phyloP scores from a whole-genome alignment of 2,888 invertebrate species.

The Pyrocoelia pectoralis region DNA sequence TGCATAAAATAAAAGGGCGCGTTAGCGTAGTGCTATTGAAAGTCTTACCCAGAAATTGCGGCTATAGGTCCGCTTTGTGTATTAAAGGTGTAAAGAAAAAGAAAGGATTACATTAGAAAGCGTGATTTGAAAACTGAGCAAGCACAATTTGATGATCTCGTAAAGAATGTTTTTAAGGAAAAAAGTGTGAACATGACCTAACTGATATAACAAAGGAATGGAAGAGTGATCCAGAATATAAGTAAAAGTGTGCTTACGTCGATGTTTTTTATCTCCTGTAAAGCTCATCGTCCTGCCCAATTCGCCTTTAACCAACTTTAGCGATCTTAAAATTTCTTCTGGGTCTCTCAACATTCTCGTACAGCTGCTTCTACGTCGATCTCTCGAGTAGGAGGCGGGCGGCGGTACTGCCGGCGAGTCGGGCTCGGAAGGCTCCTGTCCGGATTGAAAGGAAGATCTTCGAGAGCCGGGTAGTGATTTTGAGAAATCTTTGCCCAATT shows the following conservation, averaged over 20 bases:
- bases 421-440: slow-evolving; percentile 62
- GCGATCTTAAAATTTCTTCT: slow-evolving; percentile 81
- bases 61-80: slow-evolving; percentile 57
- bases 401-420: slow-evolving; percentile 63
- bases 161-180: slow-evolving; percentile 16
- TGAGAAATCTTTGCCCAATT: slow-evolving; percentile 86
- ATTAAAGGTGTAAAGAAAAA: slow-evolving; percentile 51
- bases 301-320: slow-evolving; percentile 84
- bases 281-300: slow-evolving; percentile 84
- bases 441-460: slow-evolving; percentile 81
- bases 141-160: slow-evolving; percentile 30
- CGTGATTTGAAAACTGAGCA: slow-evolving; percentile 35
- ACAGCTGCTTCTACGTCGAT: slow-evolving; percentile 82
- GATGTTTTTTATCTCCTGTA: slow-evolving; percentile 69
- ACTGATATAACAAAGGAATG: not conserved
- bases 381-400: slow-evolving; percentile 67
- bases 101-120: slow-evolving; percentile 51
- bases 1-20: slow-evolving; percentile 23
- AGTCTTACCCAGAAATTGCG: slow-evolving; percentile 54
- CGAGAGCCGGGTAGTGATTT: slow-evolving; percentile 85
- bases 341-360: slow-evolving; percentile 78
- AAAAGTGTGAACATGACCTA: slow-evolving; percentile 17
- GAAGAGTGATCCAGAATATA: slow-evolving; percentile 6
- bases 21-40: slow-evolving; percentile 31
- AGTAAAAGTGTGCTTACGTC: slow-evolving; percentile 57